These are phyloP conservation scores for Tupaia chinensis DNA, from an alignment of 2,113 vertebrate species.

Conservation along the genomic window DNA sequence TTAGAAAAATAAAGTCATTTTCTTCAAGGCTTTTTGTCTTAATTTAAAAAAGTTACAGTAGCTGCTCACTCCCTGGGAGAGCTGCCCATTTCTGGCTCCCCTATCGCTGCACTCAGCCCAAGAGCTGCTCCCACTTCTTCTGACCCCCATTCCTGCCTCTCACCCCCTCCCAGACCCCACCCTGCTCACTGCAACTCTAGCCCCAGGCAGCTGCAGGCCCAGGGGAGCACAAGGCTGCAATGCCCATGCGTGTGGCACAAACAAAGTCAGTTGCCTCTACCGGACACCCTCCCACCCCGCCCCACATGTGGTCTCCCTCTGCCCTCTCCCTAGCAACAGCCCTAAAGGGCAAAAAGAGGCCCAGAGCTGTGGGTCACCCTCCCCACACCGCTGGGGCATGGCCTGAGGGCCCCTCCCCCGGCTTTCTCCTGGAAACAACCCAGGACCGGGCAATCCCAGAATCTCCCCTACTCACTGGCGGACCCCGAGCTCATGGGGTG, in stretches of 20 bases:
- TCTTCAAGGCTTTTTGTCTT: constrained; percentile 89
- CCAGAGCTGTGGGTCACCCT: constrained; percentile 54
- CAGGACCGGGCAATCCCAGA: constrained; percentile 66
- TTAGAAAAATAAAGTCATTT: constrained; percentile 94
- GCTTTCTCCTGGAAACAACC: constrained; percentile 78
- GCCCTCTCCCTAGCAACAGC: constrained; percentile 72
- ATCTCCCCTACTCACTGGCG: constrained; percentile 66
- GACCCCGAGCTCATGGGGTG: constrained; percentile 69
- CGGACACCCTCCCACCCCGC: constrained; percentile 66
- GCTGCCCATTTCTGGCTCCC: constrained; percentile 83
- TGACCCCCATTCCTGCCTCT: constrained; percentile 71
- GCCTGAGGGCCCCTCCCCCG: constrained; percentile 73
- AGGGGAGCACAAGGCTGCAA: constrained; percentile 72
- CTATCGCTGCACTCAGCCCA: constrained; percentile 66
- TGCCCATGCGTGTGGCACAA: constrained; percentile 78
- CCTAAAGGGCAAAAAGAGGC: constrained; percentile 71
- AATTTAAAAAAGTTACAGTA: constrained; percentile 89
- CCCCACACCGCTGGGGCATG: constrained; percentile 62
- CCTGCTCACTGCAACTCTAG: constrained; percentile 85
- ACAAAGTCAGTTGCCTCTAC: constrained; percentile 69
- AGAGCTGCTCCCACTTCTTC: constrained; percentile 72
- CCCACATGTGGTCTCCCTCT: constrained; percentile 77
- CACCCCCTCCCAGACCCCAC: constrained; percentile 71
- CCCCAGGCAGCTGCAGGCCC: constrained; percentile 71
- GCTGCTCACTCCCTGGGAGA: constrained; percentile 87